Base-by-base conservation (phyloP, 1,140 invertebrate genomes). In the Drosophila tristis region DNA sequence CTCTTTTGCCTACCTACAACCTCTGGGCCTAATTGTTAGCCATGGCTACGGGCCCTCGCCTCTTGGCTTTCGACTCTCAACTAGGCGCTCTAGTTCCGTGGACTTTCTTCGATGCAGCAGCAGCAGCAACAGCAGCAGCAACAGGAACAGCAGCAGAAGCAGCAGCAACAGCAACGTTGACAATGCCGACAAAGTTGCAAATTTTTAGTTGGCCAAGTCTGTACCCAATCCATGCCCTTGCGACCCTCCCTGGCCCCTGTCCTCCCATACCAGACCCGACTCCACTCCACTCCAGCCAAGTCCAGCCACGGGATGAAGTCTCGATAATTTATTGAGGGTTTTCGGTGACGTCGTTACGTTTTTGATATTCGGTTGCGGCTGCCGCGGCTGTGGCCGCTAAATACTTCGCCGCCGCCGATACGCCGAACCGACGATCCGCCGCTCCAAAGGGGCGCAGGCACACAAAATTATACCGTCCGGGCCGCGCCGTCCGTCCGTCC, bases 261-360 rank as follows among this genome's bases (percentile, higher is more conserved):
- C 20, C 20, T 20, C 2, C 42, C 43, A 26, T 4, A 9, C 13
- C 29, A 11, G 15, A 11, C 23, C 25, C 15, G 35, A 11, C 8
- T 35, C 20, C 1, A 16, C 16, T 16, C 16, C 16, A 20, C 20
- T 20, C 20, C 20, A 20, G 20, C 51, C 15, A 8, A 31, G 31
- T 23, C 45, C 54, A 73, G 65, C 68, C 57, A 35, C 42, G 39
- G 39, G 72, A 45, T 63, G 54, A 78, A 77, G 74, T 61, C 48
- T 78, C 66, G 85, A 89, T 89, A 89, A 89, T 89, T 89, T 89
- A 89, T 89, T 90, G 85, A 85, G 85, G 85, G 80, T 90, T 80
- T 66, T 70, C 62, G 78, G 82, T 86, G 81, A 86, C 81, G 74
- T 86, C 81, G 80, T 86, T 86, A 80, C 81, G 81, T 81, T 86